phyloP scores from a whole-genome alignment of 2,797 vertebrate species.

The Lycodopsis pacificus region DNA sequence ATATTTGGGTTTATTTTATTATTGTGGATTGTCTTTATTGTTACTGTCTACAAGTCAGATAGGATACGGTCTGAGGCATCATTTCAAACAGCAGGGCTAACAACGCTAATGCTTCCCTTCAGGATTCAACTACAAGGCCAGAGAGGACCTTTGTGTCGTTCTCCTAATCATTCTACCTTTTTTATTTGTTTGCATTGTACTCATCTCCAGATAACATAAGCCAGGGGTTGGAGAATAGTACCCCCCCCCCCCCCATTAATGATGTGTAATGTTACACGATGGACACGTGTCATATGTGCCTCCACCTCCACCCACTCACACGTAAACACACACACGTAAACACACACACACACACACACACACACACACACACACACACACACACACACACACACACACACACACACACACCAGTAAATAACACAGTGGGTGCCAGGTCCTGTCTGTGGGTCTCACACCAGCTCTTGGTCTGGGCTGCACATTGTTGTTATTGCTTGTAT shows the following conservation, averaged over 20 bases:
- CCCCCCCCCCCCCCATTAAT: background rate
- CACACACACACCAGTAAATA: background rate
- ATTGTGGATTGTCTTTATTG: background rate
- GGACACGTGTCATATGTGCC: background rate
- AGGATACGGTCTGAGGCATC: background rate
- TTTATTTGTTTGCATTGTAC: background rate
- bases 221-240: background rate
- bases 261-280: constrained; percentile 3
- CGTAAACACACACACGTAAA: background rate
- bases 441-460: background rate
- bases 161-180: background rate
- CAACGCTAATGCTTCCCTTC: background rate
- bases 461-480: background rate
- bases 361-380: background rate
- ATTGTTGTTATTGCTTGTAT: background rate
- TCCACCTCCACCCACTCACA: background rate
- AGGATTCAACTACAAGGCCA: background rate
- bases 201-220: background rate
- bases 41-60: background rate
- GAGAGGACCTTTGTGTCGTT: background rate
- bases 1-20: background rate
- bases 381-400: background rate
- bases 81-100: background rate
- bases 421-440: constrained; percentile 15
- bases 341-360: too few relatives aligned